Base-by-base conservation (phyloP, 2,888 invertebrate genomes). In the Steinernema carpocapsae region DNA sequence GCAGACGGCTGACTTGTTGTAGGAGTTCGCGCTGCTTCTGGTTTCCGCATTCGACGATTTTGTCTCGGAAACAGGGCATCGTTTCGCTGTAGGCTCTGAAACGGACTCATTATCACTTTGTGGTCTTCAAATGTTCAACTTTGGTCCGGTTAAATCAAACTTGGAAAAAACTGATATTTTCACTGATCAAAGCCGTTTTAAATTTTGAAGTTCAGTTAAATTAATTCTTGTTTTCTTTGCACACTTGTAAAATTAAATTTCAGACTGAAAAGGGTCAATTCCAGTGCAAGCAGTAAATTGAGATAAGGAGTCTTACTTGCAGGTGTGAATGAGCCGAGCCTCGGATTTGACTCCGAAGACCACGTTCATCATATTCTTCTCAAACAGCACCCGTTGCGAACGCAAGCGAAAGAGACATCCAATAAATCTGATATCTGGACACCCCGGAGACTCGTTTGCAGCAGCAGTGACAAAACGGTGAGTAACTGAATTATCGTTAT, bases 11-110 rank as follows among this genome's bases (percentile, higher is more conserved):
- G 7, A 86, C 85, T 76, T 87, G 85, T 51, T 80, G 78, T 71
- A 87, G 56, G 46, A 85, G 76, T 37, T 84, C 71, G 51, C 79
- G 75, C 71, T 87, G 87, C 64, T 82, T 80, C 3, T 83, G 83
- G 73, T 84, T 82, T 12, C 87, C 87, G 78, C 87, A 87, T n/a
- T 81, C 83, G 1, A 77, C 72, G 22, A 87, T 79, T 43, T 80
- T 80, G 29, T 83, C 83, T 19, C 84, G 82, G 71, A 87, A 87
- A 75, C 87, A 87, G 19, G 87, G 87, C 72, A 87, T 74, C 22
- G 80, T 83, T 1, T 81, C 79, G 0, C 80, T 79, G 75, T 87
- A 87, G 0, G 83, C 84, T 72, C 86, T 86, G 73, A 19, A 72
- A 43, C 17, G 1, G 24, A 43, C 56, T 14, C 51, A 37, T 7